These are phyloP conservation scores for Drosophila anomalata DNA, from an alignment of 2,888 invertebrate genomes.

Conservation along the genomic window DNA sequence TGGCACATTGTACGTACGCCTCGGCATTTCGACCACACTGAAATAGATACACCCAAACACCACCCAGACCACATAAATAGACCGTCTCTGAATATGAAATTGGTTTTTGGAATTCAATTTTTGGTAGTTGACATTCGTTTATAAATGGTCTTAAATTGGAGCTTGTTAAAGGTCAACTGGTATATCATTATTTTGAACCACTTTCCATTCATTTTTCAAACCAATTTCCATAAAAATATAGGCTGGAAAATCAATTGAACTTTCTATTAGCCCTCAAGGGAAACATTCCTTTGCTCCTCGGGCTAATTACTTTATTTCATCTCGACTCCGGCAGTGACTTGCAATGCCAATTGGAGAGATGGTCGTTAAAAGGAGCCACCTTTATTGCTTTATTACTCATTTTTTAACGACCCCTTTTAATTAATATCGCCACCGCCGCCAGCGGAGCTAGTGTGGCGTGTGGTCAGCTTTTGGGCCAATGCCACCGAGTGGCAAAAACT, in stretches of 20 bases:
- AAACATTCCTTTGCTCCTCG: neutral
- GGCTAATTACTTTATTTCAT: conserved; percentile 21
- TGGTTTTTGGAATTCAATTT: neutral
- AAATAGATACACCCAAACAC: conserved; percentile 27
- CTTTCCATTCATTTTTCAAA: neutral
- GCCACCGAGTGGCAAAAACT: conserved; percentile 39
- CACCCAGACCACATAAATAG: conserved; percentile 21
- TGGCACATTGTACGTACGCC: conserved; percentile 39
- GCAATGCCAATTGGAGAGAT: conserved; percentile 25
- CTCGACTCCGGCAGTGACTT: conserved; percentile 15
- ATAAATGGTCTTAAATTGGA: neutral
- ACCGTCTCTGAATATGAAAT: conserved; percentile 32
- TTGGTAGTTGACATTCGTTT: neutral
- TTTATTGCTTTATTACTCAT: conserved; percentile 44
- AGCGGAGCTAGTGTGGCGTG: conserved; percentile 9
- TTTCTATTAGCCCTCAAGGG: neutral
- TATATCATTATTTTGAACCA: neutral
- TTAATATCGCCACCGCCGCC: conserved; percentile 41
- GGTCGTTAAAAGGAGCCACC: conserved; percentile 34
- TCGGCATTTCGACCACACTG: conserved; percentile 36
- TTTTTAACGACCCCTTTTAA: conserved; percentile 60
- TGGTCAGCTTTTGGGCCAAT: conserved; percentile 38
- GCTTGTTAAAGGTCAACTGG: neutral
- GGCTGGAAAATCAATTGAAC: neutral
- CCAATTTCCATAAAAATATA: neutral